Percentiles rank a stretch among this genome's conserved stretches.
Evolutionary conservation across 2,888 invertebrate genomes (phyloP).

Genomic region (Alentia gelatinosa): DNA sequence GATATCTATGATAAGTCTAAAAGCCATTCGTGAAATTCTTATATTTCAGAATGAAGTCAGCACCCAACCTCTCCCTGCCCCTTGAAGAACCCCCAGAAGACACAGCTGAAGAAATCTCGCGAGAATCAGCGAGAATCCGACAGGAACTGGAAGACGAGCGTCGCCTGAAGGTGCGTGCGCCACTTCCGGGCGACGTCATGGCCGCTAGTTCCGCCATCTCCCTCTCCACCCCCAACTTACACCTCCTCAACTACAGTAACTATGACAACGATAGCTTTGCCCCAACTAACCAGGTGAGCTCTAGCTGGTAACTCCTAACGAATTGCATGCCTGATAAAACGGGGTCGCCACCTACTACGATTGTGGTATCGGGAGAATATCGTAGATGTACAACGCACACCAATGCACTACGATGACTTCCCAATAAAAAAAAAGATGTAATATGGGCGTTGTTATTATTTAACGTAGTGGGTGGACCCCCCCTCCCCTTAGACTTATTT

Average conservation of each 20-base stretch:
- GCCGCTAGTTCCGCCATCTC: background rate
- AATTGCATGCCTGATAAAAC: no score
- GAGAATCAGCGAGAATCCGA: conserved; percentile 71
- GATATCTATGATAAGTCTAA: background rate
- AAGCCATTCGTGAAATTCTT: background rate
- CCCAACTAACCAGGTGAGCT: conserved; percentile 8
- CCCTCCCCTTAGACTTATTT: no score
- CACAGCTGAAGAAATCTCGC: conserved; percentile 66
- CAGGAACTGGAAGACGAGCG: conserved; percentile 74
- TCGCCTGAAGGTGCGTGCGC: conserved; percentile 51
- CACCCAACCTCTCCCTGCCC: conserved; percentile 2
- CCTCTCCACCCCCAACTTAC: conserved; percentile 10
- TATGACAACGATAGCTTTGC: background rate
- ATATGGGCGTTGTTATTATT: no score
- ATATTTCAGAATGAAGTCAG: conserved; percentile 6
- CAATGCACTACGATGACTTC: no score
- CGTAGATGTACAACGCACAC: no score
- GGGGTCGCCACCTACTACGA: no score
- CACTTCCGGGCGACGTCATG: background rate
- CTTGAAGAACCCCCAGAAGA: conserved; percentile 35
- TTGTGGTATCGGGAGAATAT: no score
- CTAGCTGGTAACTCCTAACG: no score
- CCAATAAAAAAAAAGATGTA: no score
- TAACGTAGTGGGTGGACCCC: no score
- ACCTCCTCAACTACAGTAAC: conserved; percentile 19